Base-by-base conservation (phyloP, 1,140 invertebrate species). In the Limonius californicus region DNA sequence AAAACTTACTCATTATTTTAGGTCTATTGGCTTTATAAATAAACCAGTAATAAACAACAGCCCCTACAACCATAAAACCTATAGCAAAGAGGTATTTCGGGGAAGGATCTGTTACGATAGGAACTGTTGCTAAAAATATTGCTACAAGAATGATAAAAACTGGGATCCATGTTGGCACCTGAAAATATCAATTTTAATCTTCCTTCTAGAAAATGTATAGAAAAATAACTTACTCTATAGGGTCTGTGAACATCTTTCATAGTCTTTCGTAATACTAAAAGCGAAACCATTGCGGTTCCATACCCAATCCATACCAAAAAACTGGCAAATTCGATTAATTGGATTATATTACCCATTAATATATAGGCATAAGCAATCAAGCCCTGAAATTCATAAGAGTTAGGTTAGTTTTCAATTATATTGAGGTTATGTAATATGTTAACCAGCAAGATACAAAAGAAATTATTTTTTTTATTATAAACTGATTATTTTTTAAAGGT, bases 271-370 rank as follows among this genome's bases (percentile, higher is more conserved):
- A 96, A 76, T 1, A 92, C 80, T 8, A 96, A 72, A 0, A 95
- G 76, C 0, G 90, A 87, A 0, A 89, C 75, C 85, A 95, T 90
- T 0, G 90, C 89, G 0, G 88, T 71, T 0, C 90, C 92, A 72
- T 95, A 96, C 74, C 94, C 93, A 42, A 94, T 84, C 92, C 92
- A 95, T 0, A 90, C 86, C 12, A 92, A 84, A 77, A 95, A 95
- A 75, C 90, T 92, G 57, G 92, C 91, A 70, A 95, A 92, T 73
- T 95, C 89, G 61, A 96, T 94, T 0, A 96, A 78, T 1, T 84
- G 82, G 14, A 81, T 81, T 21, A 95, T 92, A 67, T 91, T 83
- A 18, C 91, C 91, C 15, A 85, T 76, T 21, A 88, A 68, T 4
- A 95, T 86, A 77, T 91, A 92, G 14, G 87, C 59, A 0, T 90